A percentile compares a stretch with the other conserved stretches of the same genome.
Conservation (phyloP, 2,113 vertebrate genomes). For the Naja naja region DNA sequence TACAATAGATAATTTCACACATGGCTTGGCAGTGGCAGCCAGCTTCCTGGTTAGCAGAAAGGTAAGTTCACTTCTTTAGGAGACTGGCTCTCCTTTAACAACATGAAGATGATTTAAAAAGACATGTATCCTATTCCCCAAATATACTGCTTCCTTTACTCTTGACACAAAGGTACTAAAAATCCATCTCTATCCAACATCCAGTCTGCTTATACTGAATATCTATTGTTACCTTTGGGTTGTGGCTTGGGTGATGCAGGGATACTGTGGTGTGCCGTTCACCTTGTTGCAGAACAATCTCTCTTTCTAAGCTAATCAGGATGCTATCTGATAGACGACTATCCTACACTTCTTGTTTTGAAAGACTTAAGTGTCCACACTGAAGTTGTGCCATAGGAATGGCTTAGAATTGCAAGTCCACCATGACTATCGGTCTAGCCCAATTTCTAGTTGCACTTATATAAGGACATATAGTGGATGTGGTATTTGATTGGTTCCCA, state of each 20-base stretch:
- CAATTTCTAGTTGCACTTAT: not conserved
- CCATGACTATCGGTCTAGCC: not conserved
- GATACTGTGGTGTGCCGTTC: not conserved
- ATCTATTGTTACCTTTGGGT: not conserved
- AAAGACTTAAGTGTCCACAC: not conserved
- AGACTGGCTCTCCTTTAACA: not conserved
- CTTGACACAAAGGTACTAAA: not conserved
- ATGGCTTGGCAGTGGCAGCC: conserved; percentile 92
- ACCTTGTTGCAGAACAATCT: not conserved
- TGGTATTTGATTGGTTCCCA: not conserved
- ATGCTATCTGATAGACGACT: not conserved
- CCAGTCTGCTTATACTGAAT: not conserved
- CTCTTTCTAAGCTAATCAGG: not conserved
- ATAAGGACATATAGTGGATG: not conserved
- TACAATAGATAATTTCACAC: conserved; percentile 98
- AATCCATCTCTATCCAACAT: not conserved
- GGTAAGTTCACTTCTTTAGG: conserved; percentile 71
- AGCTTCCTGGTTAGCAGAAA: conserved; percentile 97
- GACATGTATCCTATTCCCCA: not conserved
- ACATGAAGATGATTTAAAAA: not conserved
- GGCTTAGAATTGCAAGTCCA: not conserved
- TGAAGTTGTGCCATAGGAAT: not conserved
- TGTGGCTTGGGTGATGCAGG: not conserved
- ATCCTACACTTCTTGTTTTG: not conserved
- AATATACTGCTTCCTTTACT: conserved; percentile 1